A percentile compares a stretch with the other conserved stretches of the same genome.
phyloP scores from a whole-genome alignment of 2,888 invertebrate genomes.

The Tineola bisselliella region DNA sequence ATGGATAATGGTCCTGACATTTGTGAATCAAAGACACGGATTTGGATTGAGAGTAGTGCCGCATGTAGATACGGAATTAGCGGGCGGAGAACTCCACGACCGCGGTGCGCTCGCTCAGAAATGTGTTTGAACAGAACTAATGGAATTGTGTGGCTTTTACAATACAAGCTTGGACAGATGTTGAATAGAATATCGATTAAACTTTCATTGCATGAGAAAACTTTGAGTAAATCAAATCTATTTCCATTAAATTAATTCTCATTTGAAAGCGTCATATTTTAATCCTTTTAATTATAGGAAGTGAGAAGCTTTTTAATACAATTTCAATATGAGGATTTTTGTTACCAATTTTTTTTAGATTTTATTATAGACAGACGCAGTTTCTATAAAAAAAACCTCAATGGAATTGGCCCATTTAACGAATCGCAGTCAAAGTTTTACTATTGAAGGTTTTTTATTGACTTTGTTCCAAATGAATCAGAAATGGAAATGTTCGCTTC shows the following conservation, averaged over 20 bases:
- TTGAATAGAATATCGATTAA: constrained; percentile 3
- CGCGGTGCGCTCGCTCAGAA: not conserved
- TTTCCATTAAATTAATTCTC: not conserved
- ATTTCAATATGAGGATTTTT: constrained; percentile 42
- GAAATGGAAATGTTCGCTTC: not conserved
- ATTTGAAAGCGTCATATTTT: not conserved
- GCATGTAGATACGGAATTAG: constrained; percentile 8
- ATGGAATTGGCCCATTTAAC: constrained; percentile 30
- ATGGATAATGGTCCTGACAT: constrained; percentile 21
- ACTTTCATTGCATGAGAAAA: not conserved
- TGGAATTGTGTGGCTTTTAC: constrained; percentile 12
- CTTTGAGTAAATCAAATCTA: not conserved
- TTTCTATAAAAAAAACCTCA: constrained; percentile 29
- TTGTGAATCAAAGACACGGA: constrained; percentile 34
- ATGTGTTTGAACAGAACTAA: constrained; percentile 7
- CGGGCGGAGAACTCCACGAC: constrained; percentile 7
- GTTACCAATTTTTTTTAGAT: constrained; percentile 41
- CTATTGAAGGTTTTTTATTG: constrained; percentile 7
- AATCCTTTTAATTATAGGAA: too few relatives aligned
- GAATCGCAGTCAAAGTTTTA: constrained; percentile 19
- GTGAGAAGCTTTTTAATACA: not conserved
- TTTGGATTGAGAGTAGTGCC: constrained; percentile 4
- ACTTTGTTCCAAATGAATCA: constrained; percentile 6
- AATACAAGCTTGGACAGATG: constrained; percentile 6
- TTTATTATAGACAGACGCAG: constrained; percentile 38